phyloP scores from a whole-genome alignment of 2,888 invertebrate species.

The Drosophila mimica region DNA sequence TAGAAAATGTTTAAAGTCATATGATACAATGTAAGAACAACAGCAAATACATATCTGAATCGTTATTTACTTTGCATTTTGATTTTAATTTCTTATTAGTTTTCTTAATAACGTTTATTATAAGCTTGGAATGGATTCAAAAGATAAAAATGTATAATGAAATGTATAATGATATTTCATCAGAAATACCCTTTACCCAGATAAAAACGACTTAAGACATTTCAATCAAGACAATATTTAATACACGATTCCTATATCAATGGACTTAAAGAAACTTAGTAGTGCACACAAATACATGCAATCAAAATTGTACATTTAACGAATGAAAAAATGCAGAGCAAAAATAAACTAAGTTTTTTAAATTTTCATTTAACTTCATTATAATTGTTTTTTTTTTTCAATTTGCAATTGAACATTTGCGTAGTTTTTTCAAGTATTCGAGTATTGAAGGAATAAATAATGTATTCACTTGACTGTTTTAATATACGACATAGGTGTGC shows the following conservation, averaged over 20 bases:
- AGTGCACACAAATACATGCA: too few species aligned
- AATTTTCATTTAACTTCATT: background rate
- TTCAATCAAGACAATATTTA: background rate
- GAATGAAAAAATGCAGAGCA: background rate
- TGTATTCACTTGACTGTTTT: background rate
- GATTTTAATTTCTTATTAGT: background rate
- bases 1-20: background rate
- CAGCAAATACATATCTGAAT: background rate
- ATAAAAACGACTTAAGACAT: background rate
- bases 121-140: background rate
- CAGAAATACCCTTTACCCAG: slow-evolving; percentile 2
- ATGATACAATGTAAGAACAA: background rate
- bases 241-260: background rate
- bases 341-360: background rate
- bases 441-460: background rate
- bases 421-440: background rate
- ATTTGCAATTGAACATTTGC: background rate
- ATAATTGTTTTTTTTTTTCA: background rate
- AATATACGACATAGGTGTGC: background rate
- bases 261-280: background rate
- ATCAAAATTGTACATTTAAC: background rate
- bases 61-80: background rate
- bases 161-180: background rate
- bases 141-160: slow-evolving; percentile 2
- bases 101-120: slow-evolving; percentile 1